Base-by-base conservation (phyloP, 2,113 vertebrate species). In the Tonatia bakeri region DNA sequence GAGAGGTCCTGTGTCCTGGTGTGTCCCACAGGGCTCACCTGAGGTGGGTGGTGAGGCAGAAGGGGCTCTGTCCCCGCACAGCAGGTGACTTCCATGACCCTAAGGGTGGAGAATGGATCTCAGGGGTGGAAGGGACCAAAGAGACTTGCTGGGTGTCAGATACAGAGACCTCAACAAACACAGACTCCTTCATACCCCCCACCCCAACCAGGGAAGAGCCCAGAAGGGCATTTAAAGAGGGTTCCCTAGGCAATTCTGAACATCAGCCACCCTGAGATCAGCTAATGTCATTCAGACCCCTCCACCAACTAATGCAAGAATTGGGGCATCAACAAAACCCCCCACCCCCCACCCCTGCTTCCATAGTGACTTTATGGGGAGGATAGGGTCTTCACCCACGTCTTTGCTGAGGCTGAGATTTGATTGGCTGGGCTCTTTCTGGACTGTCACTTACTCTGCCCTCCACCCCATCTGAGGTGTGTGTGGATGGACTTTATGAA, bases 11-110 rank as follows among this genome's bases (percentile, higher is more conserved):
- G 84, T 15, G 19, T 20, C 59, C 69, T 11, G 20, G 7, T 2
- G 28, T 36, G 17, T 59, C 80, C 0, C 2, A 24, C 19, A 26
- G 43, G 65, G 77, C 95, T 97, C 98, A 99, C 99, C 99, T 95
- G 99, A 99, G 43, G 97, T 97, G 69, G 99, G 98, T 36, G 59
- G 82, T 0, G 89, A 96, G n/a, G 94, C 94, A 67, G 99, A 99
- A 13, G 99, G 99, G 80, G 28, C 96, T 36, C 45, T 98, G 90
- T 99, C 98, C 7, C 93, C 73, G 2, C 99, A 99, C 0, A 33
- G 83, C 28, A 99, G 86, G 80, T 98, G 96, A n/a, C 98, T 99
- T n/a, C 99, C 99, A 38, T 98, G 97, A 56, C 59, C 96, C 99
- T 99, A 95, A 82, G 96, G 72, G 86, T 7, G 87, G 36, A 69